Percentiles rank a stretch among this genome's conserved stretches.
phyloP scores from a whole-genome alignment of 1,140 invertebrate species.

The Bombus breviceps region DNA sequence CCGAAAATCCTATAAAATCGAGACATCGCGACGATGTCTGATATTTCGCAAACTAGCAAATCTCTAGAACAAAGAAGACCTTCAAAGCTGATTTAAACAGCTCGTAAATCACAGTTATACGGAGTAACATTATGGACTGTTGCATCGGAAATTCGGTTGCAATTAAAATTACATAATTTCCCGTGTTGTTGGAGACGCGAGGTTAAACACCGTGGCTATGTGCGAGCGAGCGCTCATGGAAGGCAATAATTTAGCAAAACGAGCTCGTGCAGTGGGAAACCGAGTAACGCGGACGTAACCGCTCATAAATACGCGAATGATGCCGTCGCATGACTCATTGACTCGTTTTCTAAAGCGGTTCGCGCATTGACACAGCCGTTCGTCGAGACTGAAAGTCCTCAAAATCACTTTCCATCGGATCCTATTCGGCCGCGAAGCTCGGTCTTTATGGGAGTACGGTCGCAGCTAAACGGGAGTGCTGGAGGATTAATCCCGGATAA shows the following conservation, averaged over 20 bases:
- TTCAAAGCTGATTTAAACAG: background rate
- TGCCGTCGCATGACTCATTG: conserved; percentile 38
- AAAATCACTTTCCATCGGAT: conserved; percentile 43
- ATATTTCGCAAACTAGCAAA: too few relatives aligned
- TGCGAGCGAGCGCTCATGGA: background rate
- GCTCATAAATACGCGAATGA: conserved; percentile 46
- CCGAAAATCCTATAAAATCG: too few relatives aligned
- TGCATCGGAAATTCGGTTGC: background rate
- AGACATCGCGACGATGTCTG: too few relatives aligned
- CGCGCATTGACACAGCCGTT: background rate
- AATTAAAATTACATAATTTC: conserved; percentile 37
- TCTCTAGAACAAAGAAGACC: too few relatives aligned
- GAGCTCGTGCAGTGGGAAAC: background rate
- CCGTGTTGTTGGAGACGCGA: background rate
- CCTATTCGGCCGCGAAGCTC: background rate
- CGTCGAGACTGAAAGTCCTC: conserved; percentile 17
- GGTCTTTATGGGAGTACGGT: too few relatives aligned
- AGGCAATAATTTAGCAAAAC: conserved; percentile 22
- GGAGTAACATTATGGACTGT: too few relatives aligned
- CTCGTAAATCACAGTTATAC: background rate
- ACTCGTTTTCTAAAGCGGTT: conserved; percentile 32
- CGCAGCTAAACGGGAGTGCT: background rate
- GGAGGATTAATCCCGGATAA: conserved; percentile 16
- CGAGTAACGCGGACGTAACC: background rate
- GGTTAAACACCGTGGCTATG: background rate